These are phyloP conservation scores for Arizona elegans DNA, from an alignment of 2,113 vertebrate species.

Conservation along the genomic window DNA sequence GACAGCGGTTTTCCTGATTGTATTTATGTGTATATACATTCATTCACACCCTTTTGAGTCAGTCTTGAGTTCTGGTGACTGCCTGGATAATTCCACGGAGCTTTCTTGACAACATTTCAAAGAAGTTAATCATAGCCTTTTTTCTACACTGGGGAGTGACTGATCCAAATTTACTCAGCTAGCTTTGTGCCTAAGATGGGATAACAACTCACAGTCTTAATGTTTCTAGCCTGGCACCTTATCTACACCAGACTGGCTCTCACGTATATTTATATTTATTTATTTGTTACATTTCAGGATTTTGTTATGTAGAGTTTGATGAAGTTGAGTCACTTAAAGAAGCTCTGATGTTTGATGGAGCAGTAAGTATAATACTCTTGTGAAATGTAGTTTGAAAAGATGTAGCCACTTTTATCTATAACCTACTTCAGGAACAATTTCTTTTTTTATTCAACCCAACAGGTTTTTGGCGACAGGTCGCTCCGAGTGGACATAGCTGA, in stretches of 20 bases:
- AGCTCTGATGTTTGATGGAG: slow-evolving; percentile 92
- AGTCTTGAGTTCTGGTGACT: background rate
- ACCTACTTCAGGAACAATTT: background rate
- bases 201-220: background rate
- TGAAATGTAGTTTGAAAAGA: background rate
- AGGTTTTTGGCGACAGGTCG: slow-evolving; percentile 86
- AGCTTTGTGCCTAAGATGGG: background rate
- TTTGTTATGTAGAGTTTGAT: slow-evolving; percentile 99
- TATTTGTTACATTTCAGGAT: slow-evolving; percentile 75
- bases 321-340: slow-evolving; percentile 97
- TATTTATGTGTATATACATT: background rate
- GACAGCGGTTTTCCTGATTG: background rate
- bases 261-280: background rate
- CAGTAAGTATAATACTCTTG: slow-evolving; percentile 79
- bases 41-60: background rate
- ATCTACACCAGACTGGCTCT: background rate
- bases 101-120: background rate
- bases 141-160: background rate
- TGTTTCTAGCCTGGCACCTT: background rate
- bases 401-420: background rate
- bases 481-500: slow-evolving; percentile 98
- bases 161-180: background rate
- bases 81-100: background rate
- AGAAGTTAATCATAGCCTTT: background rate
- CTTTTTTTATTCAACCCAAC: slow-evolving; percentile 47